A percentile compares a stretch with the other conserved stretches of the same genome.
Evolutionary conservation across 2,888 invertebrate species (phyloP).

Genomic region (Drosophila pseudotakahashii): DNA sequence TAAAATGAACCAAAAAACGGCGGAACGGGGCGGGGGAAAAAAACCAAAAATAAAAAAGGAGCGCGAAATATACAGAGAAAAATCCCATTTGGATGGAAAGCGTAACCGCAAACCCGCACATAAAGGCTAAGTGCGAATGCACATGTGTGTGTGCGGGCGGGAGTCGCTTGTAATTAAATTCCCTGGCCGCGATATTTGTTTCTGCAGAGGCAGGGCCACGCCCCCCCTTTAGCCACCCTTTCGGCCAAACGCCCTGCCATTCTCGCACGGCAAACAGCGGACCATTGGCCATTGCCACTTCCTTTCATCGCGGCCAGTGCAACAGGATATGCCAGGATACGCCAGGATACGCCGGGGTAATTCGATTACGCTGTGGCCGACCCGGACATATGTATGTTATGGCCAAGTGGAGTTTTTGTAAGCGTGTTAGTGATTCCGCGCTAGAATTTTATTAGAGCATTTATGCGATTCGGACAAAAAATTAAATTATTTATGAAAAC

Average conservation of each 20-base stretch:
- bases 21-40: neutral
- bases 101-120: slow-evolving; percentile 46
- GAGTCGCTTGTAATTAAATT: slow-evolving; percentile 71
- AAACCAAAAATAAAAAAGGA: slow-evolving; percentile 6
- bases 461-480: slow-evolving; percentile 34
- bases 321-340: slow-evolving; percentile 56
- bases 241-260: neutral
- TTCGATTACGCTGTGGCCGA: slow-evolving; percentile 64
- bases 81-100: slow-evolving; percentile 36
- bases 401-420: neutral
- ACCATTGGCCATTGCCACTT: slow-evolving; percentile 33
- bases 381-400: slow-evolving; percentile 16
- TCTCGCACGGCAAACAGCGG: slow-evolving; percentile 13
- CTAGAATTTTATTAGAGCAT: slow-evolving; percentile 54
- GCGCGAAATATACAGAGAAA: slow-evolving; percentile 19
- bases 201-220: slow-evolving; percentile 45
- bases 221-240: too few species aligned
- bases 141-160: slow-evolving; percentile 35
- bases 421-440: neutral
- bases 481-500: slow-evolving; percentile 3
- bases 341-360: slow-evolving; percentile 47
- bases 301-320: slow-evolving; percentile 56
- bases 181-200: slow-evolving; percentile 76
- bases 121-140: slow-evolving; percentile 41
- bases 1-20: slow-evolving; percentile 39